Base-by-base conservation (phyloP, 2,113 vertebrate genomes). In the Chaetura pelagica region DNA sequence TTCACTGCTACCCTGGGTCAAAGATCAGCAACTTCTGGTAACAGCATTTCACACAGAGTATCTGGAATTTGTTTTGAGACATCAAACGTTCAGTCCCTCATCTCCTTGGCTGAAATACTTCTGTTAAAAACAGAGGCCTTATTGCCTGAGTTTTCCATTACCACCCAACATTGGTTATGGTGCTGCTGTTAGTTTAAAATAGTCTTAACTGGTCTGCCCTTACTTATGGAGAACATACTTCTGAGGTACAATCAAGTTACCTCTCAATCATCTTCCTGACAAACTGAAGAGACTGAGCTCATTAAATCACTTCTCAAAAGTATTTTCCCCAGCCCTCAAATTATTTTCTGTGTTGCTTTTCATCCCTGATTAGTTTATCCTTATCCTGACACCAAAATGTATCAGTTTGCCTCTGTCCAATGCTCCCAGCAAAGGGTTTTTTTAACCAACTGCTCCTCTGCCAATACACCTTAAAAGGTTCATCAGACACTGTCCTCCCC, bases 251-350 rank as follows among this genome's bases (percentile, higher is more conserved):
- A 57, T 89, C 83, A 94, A 49, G 69, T 78, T 69, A 92, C 77
- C 49, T 79, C 91, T 89, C 86, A 81, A 68, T 93, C 91, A 90
- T 42, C n/a, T 64, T 72, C 78, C 40, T 91, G 87, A 92, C 55
- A 85, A 80, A 58, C 17, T 92, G 66, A 94, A 94, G 95, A 91
- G 84, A 57, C 21, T 30, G 20, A 87, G 20, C 49, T 89, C 57
- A 84, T 91, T 93, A 81, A 93, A 78, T 75, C 73, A 84, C 66
- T 92, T 52, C 35, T 24, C 26, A 68, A 74, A 95, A 95, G 63
- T 38, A 32, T 63, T 55, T 63, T 77, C 17, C 68, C 42, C 29
- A 81, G 44, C 21, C 15, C 30, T 86, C n/a, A n/a, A n/a, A 93
- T 49, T 0, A 59, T 48, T 40, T 49, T 7, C 23, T 55, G 8